Percentiles rank a stretch among this genome's conserved stretches.
Conservation (phyloP, 92 coral and sea anemone species). For the Epizoanthus illoricatus region DNA sequence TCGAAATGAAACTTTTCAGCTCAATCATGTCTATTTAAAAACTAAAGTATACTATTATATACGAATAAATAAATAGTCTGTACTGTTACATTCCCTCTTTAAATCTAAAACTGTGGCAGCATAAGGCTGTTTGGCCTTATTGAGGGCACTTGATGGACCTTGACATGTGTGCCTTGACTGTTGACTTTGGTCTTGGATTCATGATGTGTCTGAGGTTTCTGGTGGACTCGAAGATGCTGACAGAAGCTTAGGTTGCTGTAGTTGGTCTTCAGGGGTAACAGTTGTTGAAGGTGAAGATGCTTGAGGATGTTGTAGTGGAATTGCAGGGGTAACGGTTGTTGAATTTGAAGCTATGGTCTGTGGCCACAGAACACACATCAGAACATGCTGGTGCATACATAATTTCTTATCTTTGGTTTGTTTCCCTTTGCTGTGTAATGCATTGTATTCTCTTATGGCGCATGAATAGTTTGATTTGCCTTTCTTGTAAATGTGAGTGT, state of each 20-base stretch:
- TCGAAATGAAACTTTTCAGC: too few relatives aligned
- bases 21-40: too few relatives aligned
- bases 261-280: neutral
- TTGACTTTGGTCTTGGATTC: neutral
- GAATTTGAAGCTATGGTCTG: conserved; percentile 6
- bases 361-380: conserved; percentile 25
- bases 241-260: neutral
- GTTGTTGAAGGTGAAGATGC: neutral
- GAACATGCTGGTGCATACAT: conserved; percentile 41
- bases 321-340: neutral
- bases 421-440: conserved; percentile 28
- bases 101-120: conserved; percentile 21
- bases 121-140: conserved; percentile 19
- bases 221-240: neutral
- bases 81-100: neutral
- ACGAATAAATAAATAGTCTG: neutral
- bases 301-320: neutral
- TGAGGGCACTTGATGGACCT: neutral
- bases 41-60: too few relatives aligned
- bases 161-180: neutral
- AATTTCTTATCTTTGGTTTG: conserved; percentile 40
- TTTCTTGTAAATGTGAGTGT: conserved; percentile 22
- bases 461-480: conserved; percentile 20
- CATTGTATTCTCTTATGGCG: conserved; percentile 39
- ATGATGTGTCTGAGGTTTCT: neutral